Evolutionary conservation across 1,140 invertebrate species (phyloP), one percentile per base, ranked within the genome.

Genomic region (Aphidius ervi): DNA sequence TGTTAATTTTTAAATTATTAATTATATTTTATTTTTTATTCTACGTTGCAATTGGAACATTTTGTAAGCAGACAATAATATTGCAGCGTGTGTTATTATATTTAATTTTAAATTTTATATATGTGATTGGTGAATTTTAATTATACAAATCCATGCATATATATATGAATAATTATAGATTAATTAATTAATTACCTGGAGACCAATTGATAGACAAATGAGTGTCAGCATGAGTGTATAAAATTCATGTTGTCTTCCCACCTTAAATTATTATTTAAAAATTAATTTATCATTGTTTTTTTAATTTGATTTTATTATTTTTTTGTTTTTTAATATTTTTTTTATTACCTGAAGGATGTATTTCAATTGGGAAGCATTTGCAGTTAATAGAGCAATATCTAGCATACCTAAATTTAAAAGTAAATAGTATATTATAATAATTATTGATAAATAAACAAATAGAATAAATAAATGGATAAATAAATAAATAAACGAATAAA

Each of bases 351-450:
- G 88, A 0, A 95, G 82, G 10, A 94, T 87, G 68, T 93, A 93
- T 75, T 94, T 94, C 7, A 95, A 78, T 70, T 95, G 92, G 0
- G 90, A 92, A n/a, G 92, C 92, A 73, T 94, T 91, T 3, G 89
- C 88, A 1, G 90, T 90, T 41, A 92, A 79, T 47, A 92, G 74
- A 0, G 90, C 90, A 59, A 93, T 90, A 63, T 83, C 82, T 65
- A 83, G 72, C 82, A 83, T 83, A 3, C 23, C 23, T 31, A 31
- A 31, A 31, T 3, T 31, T 31, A 31, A 31, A 16, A 16, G 16
- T 16, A 16, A 16, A 16, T 16, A 16, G 16, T 16, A 16, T 16
- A 16, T 16, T 16, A 16, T 16, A 16, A 16, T 16, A 16, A 16
- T 16, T 16, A 16, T 16, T 16, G 16, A 16, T 16, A 16, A 16